phyloP scores from a whole-genome alignment of 64 coral and sea anemone species.

The Platygyra sinensis region DNA sequence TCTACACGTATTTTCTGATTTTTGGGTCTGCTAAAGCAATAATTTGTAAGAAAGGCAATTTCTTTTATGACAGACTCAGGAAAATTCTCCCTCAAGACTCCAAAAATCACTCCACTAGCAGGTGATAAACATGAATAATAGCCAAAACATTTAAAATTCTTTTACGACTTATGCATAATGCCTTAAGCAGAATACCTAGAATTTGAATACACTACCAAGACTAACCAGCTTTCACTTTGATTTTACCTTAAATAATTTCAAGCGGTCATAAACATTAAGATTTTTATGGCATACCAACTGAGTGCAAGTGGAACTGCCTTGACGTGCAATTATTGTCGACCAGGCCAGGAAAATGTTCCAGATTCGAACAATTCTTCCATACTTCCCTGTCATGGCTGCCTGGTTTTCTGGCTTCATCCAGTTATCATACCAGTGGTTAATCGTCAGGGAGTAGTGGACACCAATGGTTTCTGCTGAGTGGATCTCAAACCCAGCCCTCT shows the following conservation, averaged over 20 bases:
- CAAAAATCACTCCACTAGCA: not conserved
- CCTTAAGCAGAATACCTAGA: not conserved
- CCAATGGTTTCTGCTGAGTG: conserved; percentile 88
- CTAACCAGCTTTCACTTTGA: conserved; percentile 42
- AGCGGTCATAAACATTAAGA: conserved; percentile 91
- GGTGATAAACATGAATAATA: not conserved
- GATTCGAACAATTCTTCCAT: conserved; percentile 84
- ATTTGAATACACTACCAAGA: conserved; percentile 28
- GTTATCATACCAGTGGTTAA: conserved; percentile 95
- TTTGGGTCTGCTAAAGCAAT: too few species aligned
- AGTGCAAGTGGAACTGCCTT: conserved; percentile 94
- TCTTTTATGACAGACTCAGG: too few species aligned
- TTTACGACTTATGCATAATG: not conserved
- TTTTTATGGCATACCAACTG: conserved; percentile 99
- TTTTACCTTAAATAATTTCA: conserved; percentile 90
- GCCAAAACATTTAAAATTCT: not conserved
- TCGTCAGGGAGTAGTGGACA: conserved; percentile 94
- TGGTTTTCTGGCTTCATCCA: conserved; percentile 86
- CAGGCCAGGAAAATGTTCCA: conserved; percentile 98
- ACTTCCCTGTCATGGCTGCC: conserved; percentile 64
- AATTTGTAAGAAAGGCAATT: too few species aligned
- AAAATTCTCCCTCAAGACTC: too few species aligned
- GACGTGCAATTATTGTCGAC: conserved; percentile 96
- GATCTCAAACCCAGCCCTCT: conserved; percentile 92
- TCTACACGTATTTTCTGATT: not conserved